Base-by-base conservation (phyloP, 2,888 invertebrate genomes). In the Macroteleia sp. region DNA sequence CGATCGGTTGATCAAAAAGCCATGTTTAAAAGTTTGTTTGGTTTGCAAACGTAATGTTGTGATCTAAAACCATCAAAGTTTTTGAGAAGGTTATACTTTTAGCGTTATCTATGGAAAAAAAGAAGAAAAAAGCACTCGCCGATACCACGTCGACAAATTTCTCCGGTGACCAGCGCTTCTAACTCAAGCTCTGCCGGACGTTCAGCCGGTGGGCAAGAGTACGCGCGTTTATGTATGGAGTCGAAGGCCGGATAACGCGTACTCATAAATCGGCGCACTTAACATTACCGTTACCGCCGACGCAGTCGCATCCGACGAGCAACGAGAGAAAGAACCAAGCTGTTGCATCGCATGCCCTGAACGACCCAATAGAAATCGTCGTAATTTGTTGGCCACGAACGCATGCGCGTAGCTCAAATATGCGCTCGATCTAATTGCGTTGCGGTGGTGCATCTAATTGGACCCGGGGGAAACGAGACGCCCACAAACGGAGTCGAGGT, bases 201-300 rank as follows among this genome's bases (percentile, higher is more conserved):
- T 57, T 25, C 48, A 25, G 41, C 57, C 25, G 8, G 32, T 39
- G 22, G 50, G 52, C 46, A 44, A 42, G 41, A 52, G 30, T 41
- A 41, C 61, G 39, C 64, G 22, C 32, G 50, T 50, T 52, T 42
- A 52, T 52, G 25, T 52, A 28, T 54, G 30, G 41, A 79, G 73
- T 69, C 76, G 71, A 73, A 79, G 77, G 80, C 67, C 77, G 79
- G 71, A 73, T 77, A 73, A 70, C 57, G 71, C 78, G 67, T 61
- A 74, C 84, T 85, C 83, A 83, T 87, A 86, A 85, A 86, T 83
- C 81, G 80, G 73, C 77, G 79, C 81, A 82, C 79, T 85, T 83
- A 81, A 82, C 80, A 86, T 85, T 86, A 84, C 85, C 86, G 86
- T 86, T 87, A 86, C 80, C 80, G 54, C 77, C 78, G 71, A 73